These are phyloP conservation scores for zebrafish (Danio rerio) DNA, from an alignment of 2,113 vertebrate genomes.

Conservation along the genomic window GRCz12tu NC_133183.1:50406501-50407000, in stretches of 20 bases:
- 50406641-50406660: slow-evolving; percentile 21
- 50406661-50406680: slow-evolving; percentile 11
- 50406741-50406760: slow-evolving; percentile 12
- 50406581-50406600: neutral
- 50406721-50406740: slow-evolving; percentile 30
- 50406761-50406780: slow-evolving; percentile 25
- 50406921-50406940: slow-evolving; percentile 12
- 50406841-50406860: neutral
- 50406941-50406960: neutral
- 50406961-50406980: neutral
- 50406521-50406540: neutral
- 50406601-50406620: neutral
- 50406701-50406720: slow-evolving; percentile 32
- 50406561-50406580: neutral
- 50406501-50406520: too few relatives aligned
- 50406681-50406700: slow-evolving; percentile 29
- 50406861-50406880: neutral
- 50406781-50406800: slow-evolving; percentile 15
- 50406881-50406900: neutral
- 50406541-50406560: neutral
- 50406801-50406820: slow-evolving; percentile 36
- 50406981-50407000: neutral
- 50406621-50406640: neutral
- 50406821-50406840: slow-evolving; percentile 26
- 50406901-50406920: slow-evolving; percentile 12